Evolutionary conservation across 2,888 invertebrate species (phyloP), one percentile per base, ranked within the genome.

Genomic region (Eudemis profundana): DNA sequence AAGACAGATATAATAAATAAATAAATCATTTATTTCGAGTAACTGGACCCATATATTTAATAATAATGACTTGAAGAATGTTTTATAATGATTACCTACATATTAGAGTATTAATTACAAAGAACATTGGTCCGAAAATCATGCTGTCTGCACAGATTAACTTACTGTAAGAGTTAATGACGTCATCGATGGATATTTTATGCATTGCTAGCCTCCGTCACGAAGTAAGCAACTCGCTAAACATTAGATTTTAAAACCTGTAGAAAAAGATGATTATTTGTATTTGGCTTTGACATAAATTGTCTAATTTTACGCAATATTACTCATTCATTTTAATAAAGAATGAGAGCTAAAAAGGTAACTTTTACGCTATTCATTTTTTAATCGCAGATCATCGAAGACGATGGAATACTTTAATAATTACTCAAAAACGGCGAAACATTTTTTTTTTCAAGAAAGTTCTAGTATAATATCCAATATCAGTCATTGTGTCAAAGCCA

Each of bases 51-150:
- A n/a, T n/a, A n/a, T n/a, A n/a, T n/a, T n/a, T n/a, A n/a, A n/a
- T n/a, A n/a, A n/a, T n/a, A n/a, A n/a, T n/a, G n/a, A 8, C 36
- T 27, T 47, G 4, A 47, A 3, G 14, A 14, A 14, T 5, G 8
- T 14, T 3, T 49, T 49, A 21, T 10, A 12, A 46, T 46, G 1
- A 0, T 46, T n/a, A 21, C n/a, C n/a, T n/a, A n/a, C n/a, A n/a
- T 46, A 21, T 10, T 23, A 4, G n/a, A 17, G n/a, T 8, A 5
- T 19, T 33, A 19, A 12, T 14, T 0, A 10, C 17, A n/a, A 14
- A 15, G 8, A 14, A n/a, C 27, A 63, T 63, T 63, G 56, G 63
- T 42, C 56, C 56, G 7, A 63, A 63, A 63, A 57, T 44, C 63
- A 50, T 27, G 49, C 29, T 40, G 36, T 19, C 17, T 17, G 44